phyloP scores from a whole-genome alignment of 2,113 vertebrate species.

The Chaetops frenatus region DNA sequence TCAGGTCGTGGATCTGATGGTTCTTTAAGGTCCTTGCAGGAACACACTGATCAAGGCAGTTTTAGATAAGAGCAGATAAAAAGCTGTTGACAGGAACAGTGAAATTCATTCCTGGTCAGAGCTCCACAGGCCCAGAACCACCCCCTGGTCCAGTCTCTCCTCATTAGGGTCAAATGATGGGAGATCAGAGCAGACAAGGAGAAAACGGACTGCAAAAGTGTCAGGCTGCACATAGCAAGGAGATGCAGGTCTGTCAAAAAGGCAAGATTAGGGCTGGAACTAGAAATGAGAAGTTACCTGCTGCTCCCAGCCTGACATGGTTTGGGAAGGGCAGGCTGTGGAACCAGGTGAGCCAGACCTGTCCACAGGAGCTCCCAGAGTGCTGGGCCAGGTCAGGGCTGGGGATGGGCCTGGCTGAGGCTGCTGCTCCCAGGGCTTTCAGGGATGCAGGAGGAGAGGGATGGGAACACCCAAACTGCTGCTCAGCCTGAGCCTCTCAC shows the following conservation, averaged over 20 bases:
- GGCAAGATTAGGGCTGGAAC: neutral
- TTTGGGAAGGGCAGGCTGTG: fast-evolving
- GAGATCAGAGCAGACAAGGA: neutral
- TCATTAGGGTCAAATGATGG: neutral
- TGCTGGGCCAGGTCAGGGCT: neutral
- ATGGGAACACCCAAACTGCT: fast-evolving
- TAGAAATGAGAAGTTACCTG: neutral
- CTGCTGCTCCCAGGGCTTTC: fast-evolving
- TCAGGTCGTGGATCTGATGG: neutral
- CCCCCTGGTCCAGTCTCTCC: neutral
- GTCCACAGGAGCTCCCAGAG: neutral
- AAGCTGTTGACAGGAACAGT: neutral
- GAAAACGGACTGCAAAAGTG: neutral
- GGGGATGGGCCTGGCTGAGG: too few species aligned
- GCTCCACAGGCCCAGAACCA: fast-evolving
- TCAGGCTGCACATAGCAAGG: neutral
- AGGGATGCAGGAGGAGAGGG: neutral
- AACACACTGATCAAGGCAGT: neutral
- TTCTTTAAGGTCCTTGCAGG: neutral
- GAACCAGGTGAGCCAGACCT: fast-evolving
- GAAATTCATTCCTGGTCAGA: neutral
- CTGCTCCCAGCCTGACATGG: fast-evolving
- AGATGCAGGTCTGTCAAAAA: neutral
- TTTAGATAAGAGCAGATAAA: neutral
- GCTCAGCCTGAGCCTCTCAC: too few species aligned